These are phyloP conservation scores for Stegodyphus dumicola DNA, from an alignment of 1,140 invertebrate species.

Conservation along the genomic window DNA sequence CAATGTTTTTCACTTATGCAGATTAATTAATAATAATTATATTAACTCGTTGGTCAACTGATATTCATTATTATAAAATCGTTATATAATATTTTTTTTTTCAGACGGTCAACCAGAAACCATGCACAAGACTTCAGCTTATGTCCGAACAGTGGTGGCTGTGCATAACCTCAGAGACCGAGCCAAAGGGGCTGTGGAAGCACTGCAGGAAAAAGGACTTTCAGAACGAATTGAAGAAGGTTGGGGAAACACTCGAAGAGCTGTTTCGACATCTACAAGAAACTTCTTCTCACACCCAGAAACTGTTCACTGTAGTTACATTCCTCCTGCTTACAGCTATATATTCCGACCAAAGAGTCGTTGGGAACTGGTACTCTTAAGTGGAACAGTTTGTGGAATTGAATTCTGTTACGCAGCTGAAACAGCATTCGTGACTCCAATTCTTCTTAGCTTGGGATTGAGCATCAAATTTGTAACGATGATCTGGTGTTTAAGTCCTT, in stretches of 20 bases:
- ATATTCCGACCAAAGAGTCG: conserved; percentile 78
- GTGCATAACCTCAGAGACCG: conserved; percentile 37
- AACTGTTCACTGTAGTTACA: neutral
- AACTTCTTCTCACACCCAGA: conserved; percentile 37
- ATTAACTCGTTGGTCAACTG: too few species aligned
- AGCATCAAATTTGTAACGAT: conserved; percentile 92
- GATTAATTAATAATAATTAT: too few species aligned
- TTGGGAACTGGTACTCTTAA: conserved; percentile 85
- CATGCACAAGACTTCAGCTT: conserved; percentile 47
- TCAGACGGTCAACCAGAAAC: neutral
- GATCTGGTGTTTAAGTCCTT: conserved; percentile 92
- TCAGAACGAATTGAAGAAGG: conserved; percentile 25
- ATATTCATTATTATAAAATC: too few species aligned
- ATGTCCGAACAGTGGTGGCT: conserved; percentile 37
- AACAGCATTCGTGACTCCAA: conserved; percentile 96
- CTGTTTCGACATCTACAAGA: neutral
- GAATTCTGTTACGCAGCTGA: conserved; percentile 98
- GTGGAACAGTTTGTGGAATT: conserved; percentile 95
- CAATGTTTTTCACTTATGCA: too few species aligned
- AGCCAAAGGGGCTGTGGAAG: conserved; percentile 25
- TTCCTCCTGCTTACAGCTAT: conserved; percentile 44
- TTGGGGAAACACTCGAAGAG: conserved; percentile 27
- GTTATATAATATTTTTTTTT: too few species aligned
- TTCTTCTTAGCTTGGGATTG: conserved; percentile 91
- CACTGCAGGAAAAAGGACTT: conserved; percentile 28